Conservation (phyloP, 2,113 vertebrate genomes). For the Scopus umbretta region DNA sequence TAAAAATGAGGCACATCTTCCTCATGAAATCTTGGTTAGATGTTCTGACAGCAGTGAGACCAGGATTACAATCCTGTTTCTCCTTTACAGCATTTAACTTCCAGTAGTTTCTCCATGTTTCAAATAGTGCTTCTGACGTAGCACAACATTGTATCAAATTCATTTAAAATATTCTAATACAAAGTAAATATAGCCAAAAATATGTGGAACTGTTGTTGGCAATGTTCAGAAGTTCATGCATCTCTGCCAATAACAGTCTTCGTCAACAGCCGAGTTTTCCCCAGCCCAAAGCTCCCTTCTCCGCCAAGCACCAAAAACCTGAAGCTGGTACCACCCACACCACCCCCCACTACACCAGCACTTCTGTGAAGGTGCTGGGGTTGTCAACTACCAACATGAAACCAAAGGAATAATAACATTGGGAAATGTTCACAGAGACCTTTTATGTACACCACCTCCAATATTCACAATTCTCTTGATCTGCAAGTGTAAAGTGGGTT, state of each 20-base stretch:
- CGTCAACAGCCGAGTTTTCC: background rate
- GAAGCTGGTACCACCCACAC: background rate
- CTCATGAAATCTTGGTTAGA: background rate
- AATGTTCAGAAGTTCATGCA: background rate
- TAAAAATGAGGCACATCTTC: background rate
- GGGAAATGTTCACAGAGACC: background rate
- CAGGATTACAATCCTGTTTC: background rate
- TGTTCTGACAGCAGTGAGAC: background rate
- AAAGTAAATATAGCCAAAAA: background rate
- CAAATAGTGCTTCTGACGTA: background rate
- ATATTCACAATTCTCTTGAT: background rate
- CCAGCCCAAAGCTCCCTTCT: background rate
- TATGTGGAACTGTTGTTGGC: background rate
- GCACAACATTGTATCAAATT: background rate
- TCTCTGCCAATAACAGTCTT: background rate
- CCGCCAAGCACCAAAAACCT: background rate
- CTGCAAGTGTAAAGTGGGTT: background rate
- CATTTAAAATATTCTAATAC: background rate
- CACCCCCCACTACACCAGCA: background rate
- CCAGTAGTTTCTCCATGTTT: background rate
- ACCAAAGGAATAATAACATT: background rate
- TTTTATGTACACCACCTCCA: background rate
- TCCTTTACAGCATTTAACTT: background rate
- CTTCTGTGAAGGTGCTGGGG: background rate
- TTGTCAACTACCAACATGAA: background rate